These are phyloP conservation scores for Atlantisia rogersi DNA, from an alignment of 2,113 vertebrate genomes.

Conservation along the genomic window DNA sequence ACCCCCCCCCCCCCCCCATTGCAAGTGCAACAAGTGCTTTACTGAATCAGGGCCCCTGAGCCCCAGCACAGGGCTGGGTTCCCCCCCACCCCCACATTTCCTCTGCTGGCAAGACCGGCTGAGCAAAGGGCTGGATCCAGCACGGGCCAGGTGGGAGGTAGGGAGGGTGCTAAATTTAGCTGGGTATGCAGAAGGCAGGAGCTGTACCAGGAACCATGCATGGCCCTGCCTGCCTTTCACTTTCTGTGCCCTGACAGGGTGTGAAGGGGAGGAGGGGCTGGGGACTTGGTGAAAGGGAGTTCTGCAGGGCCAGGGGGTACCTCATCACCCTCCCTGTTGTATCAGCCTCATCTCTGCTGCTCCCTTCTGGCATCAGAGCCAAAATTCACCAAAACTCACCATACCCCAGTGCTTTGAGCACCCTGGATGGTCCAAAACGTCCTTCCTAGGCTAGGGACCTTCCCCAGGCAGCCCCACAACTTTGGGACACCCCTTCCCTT, in stretches of 20 bases:
- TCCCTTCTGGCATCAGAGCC: too few species aligned
- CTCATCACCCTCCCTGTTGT: neutral
- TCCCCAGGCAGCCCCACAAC: neutral
- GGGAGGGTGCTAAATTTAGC: conserved; percentile 29
- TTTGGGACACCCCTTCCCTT: neutral
- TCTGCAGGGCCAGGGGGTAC: neutral
- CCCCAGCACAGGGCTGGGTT: rapidly evolving
- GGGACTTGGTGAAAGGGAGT: neutral
- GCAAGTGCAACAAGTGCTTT: neutral
- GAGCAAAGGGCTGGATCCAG: neutral
- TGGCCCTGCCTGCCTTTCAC: neutral
- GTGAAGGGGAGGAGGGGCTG: too few species aligned
- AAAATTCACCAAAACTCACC: neutral
- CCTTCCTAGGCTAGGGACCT: neutral
- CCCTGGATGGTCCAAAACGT: neutral
- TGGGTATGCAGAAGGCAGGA: neutral
- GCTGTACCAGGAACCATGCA: neutral
- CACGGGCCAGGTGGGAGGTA: neutral
- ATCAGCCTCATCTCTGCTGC: neutral
- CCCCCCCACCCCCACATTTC: neutral
- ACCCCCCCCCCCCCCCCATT: too few species aligned
- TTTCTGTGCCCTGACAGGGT: neutral
- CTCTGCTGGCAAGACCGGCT: neutral
- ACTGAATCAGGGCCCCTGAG: neutral
- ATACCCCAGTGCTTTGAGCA: neutral